These are phyloP conservation scores for Papilio polyxenes DNA, from an alignment of 1,140 invertebrate species.

Conservation along the genomic window DNA sequence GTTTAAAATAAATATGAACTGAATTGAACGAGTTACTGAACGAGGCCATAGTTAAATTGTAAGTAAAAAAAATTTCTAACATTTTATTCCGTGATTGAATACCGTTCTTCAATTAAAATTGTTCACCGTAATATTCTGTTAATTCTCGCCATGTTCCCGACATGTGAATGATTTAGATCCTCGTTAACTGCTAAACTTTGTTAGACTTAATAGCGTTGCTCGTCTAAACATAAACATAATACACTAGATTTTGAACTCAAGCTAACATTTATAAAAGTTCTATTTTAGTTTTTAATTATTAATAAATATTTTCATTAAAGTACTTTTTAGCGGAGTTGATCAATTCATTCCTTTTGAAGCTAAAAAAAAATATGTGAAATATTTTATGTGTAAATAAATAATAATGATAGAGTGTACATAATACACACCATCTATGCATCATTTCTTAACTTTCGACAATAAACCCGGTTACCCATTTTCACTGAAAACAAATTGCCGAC, in stretches of 20 bases:
- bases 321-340: too few species aligned
- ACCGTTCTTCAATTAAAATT: conserved; percentile 6
- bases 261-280: background rate
- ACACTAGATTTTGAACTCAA: background rate
- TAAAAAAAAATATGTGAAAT: too few species aligned
- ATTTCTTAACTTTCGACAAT: conserved; percentile 62
- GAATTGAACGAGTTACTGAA: background rate
- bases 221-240: conserved; percentile 9
- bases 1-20: too few species aligned
- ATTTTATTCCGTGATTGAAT: background rate
- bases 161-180: conserved; percentile 23
- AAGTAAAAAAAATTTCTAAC: background rate
- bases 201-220: conserved; percentile 2
- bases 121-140: conserved; percentile 15
- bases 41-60: too few species aligned
- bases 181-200: conserved; percentile 27
- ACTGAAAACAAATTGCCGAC: conserved; percentile 77
- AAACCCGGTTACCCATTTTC: conserved; percentile 67
- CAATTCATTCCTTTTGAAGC: too few species aligned
- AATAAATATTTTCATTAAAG: too few species aligned
- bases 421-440: background rate
- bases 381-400: background rate
- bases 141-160: conserved; percentile 13
- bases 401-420: background rate
- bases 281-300: background rate